These are phyloP conservation scores for Monochamus saltuarius DNA, from an alignment of 1,140 invertebrate species.

Conservation along the genomic window DNA sequence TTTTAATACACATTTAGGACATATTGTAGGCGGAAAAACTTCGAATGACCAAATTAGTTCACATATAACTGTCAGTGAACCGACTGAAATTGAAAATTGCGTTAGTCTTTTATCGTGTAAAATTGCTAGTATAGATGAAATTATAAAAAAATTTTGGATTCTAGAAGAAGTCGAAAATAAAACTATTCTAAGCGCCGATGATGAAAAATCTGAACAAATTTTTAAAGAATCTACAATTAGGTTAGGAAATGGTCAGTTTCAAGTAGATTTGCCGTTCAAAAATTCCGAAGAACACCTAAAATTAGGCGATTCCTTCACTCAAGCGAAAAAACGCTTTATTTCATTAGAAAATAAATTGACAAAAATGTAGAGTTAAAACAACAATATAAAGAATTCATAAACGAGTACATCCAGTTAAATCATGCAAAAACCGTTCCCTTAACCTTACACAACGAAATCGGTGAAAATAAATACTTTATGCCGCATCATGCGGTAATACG, in stretches of 20 bases:
- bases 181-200: neutral
- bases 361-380: slow-evolving; percentile 2
- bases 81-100: neutral
- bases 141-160: slow-evolving; percentile 13
- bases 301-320: slow-evolving; percentile 10
- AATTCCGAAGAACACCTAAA: neutral
- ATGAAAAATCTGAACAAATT: slow-evolving; percentile 8
- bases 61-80: too few relatives aligned
- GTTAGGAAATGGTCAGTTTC: slow-evolving; percentile 12
- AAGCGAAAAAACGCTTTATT: slow-evolving; percentile 8
- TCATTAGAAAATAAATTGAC: neutral
- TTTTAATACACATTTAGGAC: too few relatives aligned
- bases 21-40: too few relatives aligned
- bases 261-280: slow-evolving; percentile 15
- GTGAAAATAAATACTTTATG: slow-evolving; percentile 12
- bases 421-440: slow-evolving; percentile 13
- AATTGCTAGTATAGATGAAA: neutral
- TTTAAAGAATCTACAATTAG: slow-evolving; percentile 1
- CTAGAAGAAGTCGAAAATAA: slow-evolving; percentile 8
- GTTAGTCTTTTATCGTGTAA: neutral
- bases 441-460: slow-evolving; percentile 4
- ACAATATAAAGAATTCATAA: slow-evolving; percentile 8
- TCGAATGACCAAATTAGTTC: too few relatives aligned
- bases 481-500: slow-evolving; percentile 44
- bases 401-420: slow-evolving; percentile 8